Percentiles rank a stretch among this genome's conserved stretches.
Conservation (phyloP, 2,113 vertebrate species). For the Brachypteracias leptosomus region DNA sequence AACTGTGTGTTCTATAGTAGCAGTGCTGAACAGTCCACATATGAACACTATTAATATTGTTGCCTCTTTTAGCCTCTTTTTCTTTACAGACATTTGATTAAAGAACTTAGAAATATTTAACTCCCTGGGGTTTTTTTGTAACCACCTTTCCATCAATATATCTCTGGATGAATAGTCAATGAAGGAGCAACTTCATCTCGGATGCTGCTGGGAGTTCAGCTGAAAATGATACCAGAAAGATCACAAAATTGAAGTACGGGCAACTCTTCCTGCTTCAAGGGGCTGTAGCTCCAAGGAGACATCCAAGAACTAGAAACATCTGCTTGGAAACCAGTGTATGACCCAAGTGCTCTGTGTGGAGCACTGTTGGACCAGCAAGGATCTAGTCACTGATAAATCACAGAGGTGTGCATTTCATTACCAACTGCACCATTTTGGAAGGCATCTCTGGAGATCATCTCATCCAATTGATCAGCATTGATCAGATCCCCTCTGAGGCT, state of each 20-base stretch:
- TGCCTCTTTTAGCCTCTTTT: background rate
- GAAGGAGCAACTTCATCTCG: background rate
- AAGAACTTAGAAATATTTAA: background rate
- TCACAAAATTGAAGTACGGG: accelerated
- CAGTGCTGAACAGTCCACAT: background rate
- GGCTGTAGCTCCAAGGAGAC: background rate
- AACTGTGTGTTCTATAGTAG: accelerated
- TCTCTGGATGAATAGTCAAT: background rate
- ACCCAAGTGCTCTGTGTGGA: accelerated
- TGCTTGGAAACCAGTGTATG: accelerated
- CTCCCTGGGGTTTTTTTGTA: too few species aligned
- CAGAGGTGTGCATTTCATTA: background rate
- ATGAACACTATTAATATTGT: background rate
- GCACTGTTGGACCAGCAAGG: accelerated
- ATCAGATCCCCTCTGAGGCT: too few species aligned
- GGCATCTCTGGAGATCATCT: background rate
- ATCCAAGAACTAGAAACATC: accelerated
- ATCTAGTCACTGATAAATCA: accelerated
- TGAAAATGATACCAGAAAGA: background rate
- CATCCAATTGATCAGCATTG: too few species aligned
- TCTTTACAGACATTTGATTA: background rate
- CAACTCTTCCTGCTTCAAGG: background rate
- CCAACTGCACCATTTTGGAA: background rate
- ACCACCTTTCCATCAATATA: background rate
- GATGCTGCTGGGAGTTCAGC: background rate